Conservation (phyloP, 1,140 invertebrate genomes). For the Nebria ingens region DNA sequence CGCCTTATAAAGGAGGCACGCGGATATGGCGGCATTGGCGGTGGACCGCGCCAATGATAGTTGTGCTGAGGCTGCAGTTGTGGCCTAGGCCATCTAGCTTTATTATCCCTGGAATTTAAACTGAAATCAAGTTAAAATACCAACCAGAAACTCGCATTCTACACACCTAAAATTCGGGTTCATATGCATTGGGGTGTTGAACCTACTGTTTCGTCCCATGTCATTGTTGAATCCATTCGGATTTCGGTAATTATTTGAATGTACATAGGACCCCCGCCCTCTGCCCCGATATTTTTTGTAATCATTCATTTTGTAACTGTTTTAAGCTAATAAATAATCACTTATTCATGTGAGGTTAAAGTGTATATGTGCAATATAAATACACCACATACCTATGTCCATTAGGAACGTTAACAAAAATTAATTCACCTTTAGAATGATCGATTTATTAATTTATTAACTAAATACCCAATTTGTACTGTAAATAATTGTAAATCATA, state of each 20-base stretch:
- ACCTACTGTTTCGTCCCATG: background rate
- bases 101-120: background rate
- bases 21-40: background rate
- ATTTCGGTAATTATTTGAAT: background rate
- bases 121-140: background rate
- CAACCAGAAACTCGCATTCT: background rate
- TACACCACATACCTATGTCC: too few species aligned
- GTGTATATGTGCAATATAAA: too few species aligned
- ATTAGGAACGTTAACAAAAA: too few species aligned
- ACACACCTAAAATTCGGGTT: background rate
- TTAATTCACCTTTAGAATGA: too few species aligned
- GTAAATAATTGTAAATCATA: too few species aligned
- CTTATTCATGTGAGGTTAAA: too few species aligned
- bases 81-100: background rate
- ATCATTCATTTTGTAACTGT: conserved; percentile 3
- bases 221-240: background rate
- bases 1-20: background rate
- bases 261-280: background rate
- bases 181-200: background rate
- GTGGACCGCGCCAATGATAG: background rate
- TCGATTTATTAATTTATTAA: too few species aligned
- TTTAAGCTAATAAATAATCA: too few species aligned
- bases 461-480: too few species aligned
- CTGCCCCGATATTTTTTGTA: background rate
- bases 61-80: background rate